Evolutionary conservation across 2,113 vertebrate genomes (phyloP), one percentile per base, ranked within the genome.

Genomic region (Eurypyga helias): DNA sequence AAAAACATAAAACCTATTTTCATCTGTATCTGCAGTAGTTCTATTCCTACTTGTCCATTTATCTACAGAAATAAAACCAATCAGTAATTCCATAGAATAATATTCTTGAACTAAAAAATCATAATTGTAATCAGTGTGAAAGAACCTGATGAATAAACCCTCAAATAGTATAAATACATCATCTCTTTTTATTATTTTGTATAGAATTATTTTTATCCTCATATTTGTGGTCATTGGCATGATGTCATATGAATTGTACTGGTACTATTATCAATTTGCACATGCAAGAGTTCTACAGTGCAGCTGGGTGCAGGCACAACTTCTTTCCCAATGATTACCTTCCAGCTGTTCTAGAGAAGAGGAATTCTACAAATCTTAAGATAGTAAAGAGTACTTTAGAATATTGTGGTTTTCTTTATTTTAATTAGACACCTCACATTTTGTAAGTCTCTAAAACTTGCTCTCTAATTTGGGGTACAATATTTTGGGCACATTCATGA

Each of bases 51-150:
- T 72, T 84, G 18, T 76, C 33, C 75, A 41, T 96, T 92, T 95
- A 80, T 90, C 65, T 70, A 66, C 29, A 75, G 38, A 73, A 52
- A 75, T 52, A 85, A 76, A 31, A 95, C 91, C 31, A 87, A 85
- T 94, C 69, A 95, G 55, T 72, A 90, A 11, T 96, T 92, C n/a
- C 38, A 94, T 11, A 85, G 67, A 95, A 96, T 93, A 84, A 75
- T 36, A 73, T 87, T 84, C 54, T 89, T 89, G 64, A 94, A 66
- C 20, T 60, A 71, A 93, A 89, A 89, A 89, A 79, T 2, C 7
- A 0, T 76, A 60, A 93, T 62, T 89, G 34, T 70, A 91, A 91
- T 94, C 73, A 84, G 11, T 33, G 10, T 91, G 58, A 96, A 97
- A 93, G 77, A 93, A 95, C 16, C n/a, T 83, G 54, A 89, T 94